Percentiles rank a stretch among this genome's conserved stretches.
Conservation (phyloP, 2,113 vertebrate genomes). For the Pituophis catenifer region DNA sequence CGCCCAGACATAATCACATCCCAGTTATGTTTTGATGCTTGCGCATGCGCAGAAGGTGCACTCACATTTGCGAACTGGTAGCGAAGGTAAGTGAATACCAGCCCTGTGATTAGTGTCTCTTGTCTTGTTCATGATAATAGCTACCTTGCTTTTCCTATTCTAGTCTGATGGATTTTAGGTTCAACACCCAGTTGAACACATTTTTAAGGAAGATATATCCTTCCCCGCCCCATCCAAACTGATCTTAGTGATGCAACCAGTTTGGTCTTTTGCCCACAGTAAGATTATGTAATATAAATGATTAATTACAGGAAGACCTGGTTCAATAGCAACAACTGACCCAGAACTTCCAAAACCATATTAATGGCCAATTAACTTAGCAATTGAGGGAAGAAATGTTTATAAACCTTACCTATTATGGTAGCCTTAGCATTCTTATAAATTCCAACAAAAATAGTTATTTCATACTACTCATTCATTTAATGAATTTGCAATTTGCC, state of each 20-base stretch:
- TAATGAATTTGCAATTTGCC: not conserved
- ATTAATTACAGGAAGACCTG: not conserved
- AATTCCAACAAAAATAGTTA: slow-evolving; percentile 47
- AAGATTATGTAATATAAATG: not conserved
- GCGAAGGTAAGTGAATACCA: too few relatives aligned
- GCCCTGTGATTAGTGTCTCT: not conserved
- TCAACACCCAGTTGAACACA: not conserved
- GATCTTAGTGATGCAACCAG: not conserved
- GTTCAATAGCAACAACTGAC: not conserved
- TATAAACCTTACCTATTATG: not conserved
- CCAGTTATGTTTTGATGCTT: too few relatives aligned
- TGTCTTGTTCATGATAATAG: not conserved
- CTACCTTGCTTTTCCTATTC: not conserved
- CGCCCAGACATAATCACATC: too few relatives aligned
- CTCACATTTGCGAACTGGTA: too few relatives aligned
- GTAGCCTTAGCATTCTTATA: slow-evolving; percentile 22
- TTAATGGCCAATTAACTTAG: not conserved
- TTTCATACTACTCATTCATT: slow-evolving; percentile 13
- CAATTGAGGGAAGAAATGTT: not conserved
- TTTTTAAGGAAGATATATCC: not conserved
- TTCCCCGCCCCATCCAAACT: not conserved
- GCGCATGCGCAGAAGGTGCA: too few relatives aligned
- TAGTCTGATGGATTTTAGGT: not conserved
- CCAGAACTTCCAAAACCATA: not conserved
- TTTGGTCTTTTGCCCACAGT: not conserved